A percentile compares a stretch with the other conserved stretches of the same genome.
phyloP scores from a whole-genome alignment of 2,888 invertebrate species.

The Tinea semifulvella region DNA sequence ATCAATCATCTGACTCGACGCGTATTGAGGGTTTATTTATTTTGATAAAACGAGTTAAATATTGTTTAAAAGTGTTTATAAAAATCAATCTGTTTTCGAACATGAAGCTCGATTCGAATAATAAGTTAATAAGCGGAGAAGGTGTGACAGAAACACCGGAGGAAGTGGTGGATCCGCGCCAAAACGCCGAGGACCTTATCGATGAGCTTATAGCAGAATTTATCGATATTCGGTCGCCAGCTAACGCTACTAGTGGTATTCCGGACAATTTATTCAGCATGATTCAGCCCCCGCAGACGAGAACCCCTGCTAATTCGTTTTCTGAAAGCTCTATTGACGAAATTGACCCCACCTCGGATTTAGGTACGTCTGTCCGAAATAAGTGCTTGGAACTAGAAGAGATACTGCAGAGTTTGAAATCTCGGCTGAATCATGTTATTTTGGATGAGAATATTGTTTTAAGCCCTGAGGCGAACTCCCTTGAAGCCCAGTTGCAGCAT shows the following conservation, averaged over 20 bases:
- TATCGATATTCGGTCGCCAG: slow-evolving; percentile 48
- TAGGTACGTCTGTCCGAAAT: slow-evolving; percentile 57
- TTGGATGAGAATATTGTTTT: slow-evolving; percentile 59
- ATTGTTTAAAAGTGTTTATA: slow-evolving; percentile 34
- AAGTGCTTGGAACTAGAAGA: slow-evolving; percentile 61
- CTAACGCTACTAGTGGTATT: slow-evolving; percentile 37
- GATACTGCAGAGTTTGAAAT: slow-evolving; percentile 58
- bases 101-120: slow-evolving; percentile 63
- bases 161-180: slow-evolving; percentile 50
- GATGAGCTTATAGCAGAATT: slow-evolving; percentile 60
- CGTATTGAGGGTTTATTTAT: slow-evolving; percentile 13
- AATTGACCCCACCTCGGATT: slow-evolving; percentile 58
- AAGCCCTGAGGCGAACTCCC: slow-evolving; percentile 57
- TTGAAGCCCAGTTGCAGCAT: slow-evolving; percentile 58
- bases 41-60: slow-evolving; percentile 40
- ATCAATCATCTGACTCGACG: slow-evolving; percentile 49
- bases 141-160: slow-evolving; percentile 50
- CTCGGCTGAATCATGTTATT: slow-evolving; percentile 58
- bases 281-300: slow-evolving; percentile 53
- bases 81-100: neutral
- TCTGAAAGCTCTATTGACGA: slow-evolving; percentile 55
- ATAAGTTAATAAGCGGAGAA: slow-evolving; percentile 56
- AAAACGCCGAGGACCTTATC: slow-evolving; percentile 58
- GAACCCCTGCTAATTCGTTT: slow-evolving; percentile 56
- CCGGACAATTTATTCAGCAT: slow-evolving; percentile 48